Evolutionary conservation across 2,888 invertebrate genomes (phyloP), one percentile per base, ranked within the genome.

Genomic region (Coelogynopora nodosa): DNA sequence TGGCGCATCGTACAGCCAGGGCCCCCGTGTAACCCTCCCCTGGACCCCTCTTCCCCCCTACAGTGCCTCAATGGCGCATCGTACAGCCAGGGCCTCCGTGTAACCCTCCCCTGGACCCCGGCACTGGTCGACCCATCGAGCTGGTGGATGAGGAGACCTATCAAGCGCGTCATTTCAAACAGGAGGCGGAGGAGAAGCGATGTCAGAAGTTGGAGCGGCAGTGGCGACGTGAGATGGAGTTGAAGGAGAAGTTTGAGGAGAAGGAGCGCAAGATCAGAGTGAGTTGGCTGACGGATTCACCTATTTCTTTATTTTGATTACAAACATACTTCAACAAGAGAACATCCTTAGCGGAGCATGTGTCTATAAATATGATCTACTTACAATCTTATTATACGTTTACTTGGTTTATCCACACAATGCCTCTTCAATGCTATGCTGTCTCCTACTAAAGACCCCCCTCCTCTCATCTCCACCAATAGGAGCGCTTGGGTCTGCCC

Each of bases 101-200:
- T 26, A 74, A 74, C 23, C 74, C 74, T 2, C 74, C 74, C 23
- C 23, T 74, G 74, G 74, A 74, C 74, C 27, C 74, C 18, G 23
- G 10, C 2, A 74, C 74, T 23, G 74, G 74, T 23, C 23, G 23
- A 13, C 74, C 74, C 27, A 5, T 74, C 18, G 74, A 74, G 23
- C 74, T 26, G 2, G 74, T 74, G 74, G 74, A 74, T 26, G 74
- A 74, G 5, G 74, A 5, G 10, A 74, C 74, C 74, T 74, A n/a
- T 26, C 18, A 23, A 26, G 74, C 74, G 18, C 74, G 74, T 23
- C 74, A 74, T 23, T 26, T 23, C 23, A 74, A 74, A 26, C 74
- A 74, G 74, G 74, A 74, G 74, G 74, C 74, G 10, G 74, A 74
- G 2, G 74, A 74, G 74, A 74, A 26, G 23, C 74, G 74, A n/a